These are phyloP conservation scores for Artemisiospiza belli DNA, from an alignment of 2,113 vertebrate genomes.

Conservation along the genomic window DNA sequence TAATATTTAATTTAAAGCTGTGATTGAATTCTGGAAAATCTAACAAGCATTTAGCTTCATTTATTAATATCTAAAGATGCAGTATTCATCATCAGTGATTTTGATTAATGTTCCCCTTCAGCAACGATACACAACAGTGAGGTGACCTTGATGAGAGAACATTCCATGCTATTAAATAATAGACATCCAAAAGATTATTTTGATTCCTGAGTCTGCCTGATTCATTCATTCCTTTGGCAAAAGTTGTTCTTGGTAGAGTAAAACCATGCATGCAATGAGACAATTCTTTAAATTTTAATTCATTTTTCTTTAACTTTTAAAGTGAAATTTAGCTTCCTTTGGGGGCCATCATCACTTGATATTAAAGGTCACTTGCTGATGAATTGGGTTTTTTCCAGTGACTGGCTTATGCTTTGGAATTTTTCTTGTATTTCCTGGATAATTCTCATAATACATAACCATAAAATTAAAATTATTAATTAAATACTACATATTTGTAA, in stretches of 20 bases:
- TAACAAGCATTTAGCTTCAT: slow-evolving; percentile 38
- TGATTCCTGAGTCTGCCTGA: neutral
- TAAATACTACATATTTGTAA: slow-evolving; percentile 5
- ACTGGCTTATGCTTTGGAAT: neutral
- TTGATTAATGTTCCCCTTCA: slow-evolving; percentile 53
- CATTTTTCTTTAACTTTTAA: neutral
- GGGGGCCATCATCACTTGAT: neutral
- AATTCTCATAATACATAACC: neutral
- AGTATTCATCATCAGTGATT: slow-evolving; percentile 34
- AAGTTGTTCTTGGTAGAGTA: slow-evolving; percentile 29
- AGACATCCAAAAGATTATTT: slow-evolving; percentile 33
- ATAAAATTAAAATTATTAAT: slow-evolving; percentile 2
- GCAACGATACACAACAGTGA: neutral
- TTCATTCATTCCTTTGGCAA: slow-evolving; percentile 40
- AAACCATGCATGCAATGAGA: neutral
- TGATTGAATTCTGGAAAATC: slow-evolving; percentile 52
- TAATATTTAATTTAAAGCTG: slow-evolving; percentile 56
- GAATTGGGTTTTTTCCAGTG: neutral
- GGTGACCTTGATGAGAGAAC: slow-evolving; percentile 23
- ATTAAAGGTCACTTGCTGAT: slow-evolving; percentile 38
- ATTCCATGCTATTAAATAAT: slow-evolving; percentile 1
- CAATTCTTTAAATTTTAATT: slow-evolving; percentile 34
- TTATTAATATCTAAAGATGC: slow-evolving; percentile 41
- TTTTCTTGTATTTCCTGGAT: neutral
- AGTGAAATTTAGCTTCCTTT: neutral